These are phyloP conservation scores for Pristis pectinata DNA, from an alignment of 2,797 vertebrate genomes.

Conservation along the genomic window DNA sequence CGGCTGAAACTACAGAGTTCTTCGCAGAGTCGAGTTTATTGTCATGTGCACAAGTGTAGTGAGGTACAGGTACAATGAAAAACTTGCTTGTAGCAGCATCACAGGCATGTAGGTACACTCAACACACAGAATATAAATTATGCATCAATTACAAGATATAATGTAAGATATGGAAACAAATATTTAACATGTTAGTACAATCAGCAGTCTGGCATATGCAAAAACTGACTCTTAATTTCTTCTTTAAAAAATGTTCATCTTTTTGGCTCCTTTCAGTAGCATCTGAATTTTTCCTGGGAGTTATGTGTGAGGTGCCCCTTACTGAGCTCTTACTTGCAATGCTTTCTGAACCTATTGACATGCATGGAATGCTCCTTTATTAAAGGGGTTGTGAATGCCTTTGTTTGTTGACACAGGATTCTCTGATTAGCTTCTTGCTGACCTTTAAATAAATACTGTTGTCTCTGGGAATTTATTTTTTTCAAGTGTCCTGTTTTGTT, in stretches of 20 bases:
- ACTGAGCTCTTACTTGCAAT: background rate
- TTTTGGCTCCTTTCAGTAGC: slow-evolving; percentile 49
- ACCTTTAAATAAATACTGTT: slow-evolving; percentile 28
- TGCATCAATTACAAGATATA: no score
- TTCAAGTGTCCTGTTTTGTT: background rate
- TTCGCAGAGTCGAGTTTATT: background rate
- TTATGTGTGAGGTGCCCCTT: background rate
- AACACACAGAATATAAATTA: no score
- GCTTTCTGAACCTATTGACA: background rate
- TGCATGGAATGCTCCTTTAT: slow-evolving; percentile 9
- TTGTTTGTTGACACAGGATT: background rate
- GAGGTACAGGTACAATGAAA: no score
- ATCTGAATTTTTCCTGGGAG: slow-evolving; percentile 39
- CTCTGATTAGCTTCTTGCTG: slow-evolving; percentile 16
- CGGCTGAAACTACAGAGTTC: background rate
- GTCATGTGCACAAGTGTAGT: no score
- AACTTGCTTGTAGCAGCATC: background rate
- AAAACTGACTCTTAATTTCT: background rate
- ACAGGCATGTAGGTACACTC: no score
- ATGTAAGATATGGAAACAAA: background rate
- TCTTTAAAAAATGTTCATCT: slow-evolving; percentile 41
- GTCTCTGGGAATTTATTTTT: slow-evolving; percentile 7
- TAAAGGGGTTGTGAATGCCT: background rate
- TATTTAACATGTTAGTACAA: background rate
- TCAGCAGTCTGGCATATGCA: background rate